phyloP scores from a whole-genome alignment of 2,113 vertebrate genomes.

The Rafetus swinhoei region DNA sequence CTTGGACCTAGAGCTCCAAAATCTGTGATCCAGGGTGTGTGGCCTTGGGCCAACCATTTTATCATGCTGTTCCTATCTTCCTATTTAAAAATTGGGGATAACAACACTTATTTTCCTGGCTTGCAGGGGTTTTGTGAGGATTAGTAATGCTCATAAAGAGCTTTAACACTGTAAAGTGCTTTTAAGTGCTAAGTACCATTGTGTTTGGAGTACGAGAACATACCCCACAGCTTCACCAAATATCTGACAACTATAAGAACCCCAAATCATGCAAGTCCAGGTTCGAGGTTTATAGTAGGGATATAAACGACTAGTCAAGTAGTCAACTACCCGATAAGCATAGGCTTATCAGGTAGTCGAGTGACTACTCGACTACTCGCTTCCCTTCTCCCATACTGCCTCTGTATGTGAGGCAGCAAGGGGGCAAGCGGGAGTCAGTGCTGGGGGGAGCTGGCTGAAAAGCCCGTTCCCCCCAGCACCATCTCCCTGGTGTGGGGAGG shows the following conservation, averaged over 20 bases:
- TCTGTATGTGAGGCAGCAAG: too few relatives aligned
- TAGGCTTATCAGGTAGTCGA: too few relatives aligned
- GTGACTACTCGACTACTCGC: too few relatives aligned
- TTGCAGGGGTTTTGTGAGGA: not conserved
- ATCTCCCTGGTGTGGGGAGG: too few relatives aligned
- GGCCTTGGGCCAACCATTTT: not conserved
- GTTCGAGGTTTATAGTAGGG: not conserved
- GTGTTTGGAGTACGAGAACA: not conserved
- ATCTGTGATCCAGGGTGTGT: not conserved
- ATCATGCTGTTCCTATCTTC: not conserved
- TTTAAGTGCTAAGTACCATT: conserved; percentile 20
- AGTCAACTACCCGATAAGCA: too few relatives aligned
- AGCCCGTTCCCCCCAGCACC: too few relatives aligned
- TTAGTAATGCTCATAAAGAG: not conserved
- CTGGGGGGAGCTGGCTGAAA: too few relatives aligned
- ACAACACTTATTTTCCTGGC: not conserved
- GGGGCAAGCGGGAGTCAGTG: too few relatives aligned
- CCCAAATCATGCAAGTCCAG: not conserved
- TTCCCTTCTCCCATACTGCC: too few relatives aligned
- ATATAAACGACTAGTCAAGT: too few relatives aligned
- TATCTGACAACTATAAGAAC: not conserved
- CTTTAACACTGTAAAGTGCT: conserved; percentile 8
- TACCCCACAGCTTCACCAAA: not conserved
- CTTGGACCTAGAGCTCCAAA: not conserved
- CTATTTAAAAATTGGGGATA: not conserved